Percentiles rank a stretch among this genome's conserved stretches.
Conservation (phyloP, 2,113 vertebrate species). For the Typhlomys cinereus region DNA sequence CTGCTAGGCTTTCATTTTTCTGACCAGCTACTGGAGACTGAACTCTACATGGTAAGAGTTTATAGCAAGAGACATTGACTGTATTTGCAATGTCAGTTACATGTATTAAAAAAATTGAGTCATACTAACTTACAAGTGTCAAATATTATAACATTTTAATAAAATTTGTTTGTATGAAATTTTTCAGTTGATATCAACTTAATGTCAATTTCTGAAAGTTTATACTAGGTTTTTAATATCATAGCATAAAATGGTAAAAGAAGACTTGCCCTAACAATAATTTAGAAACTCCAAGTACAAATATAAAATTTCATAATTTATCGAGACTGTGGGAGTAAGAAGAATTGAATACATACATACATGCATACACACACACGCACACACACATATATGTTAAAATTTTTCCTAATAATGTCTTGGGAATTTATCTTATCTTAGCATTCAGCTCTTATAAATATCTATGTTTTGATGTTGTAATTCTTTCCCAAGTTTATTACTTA, state of each 20-base stretch:
- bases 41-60: neutral
- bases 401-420: neutral
- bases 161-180: slow-evolving; percentile 16
- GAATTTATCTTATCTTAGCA: neutral
- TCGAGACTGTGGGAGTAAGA: neutral
- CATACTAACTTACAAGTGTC: neutral
- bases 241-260: slow-evolving; percentile 26
- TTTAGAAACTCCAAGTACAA: neutral
- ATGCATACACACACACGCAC: no score
- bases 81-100: neutral
- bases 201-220: slow-evolving; percentile 25
- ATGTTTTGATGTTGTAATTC: neutral
- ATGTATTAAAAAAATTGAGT: neutral
- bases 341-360: neutral
- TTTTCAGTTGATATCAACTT: neutral
- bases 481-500: slow-evolving; percentile 52
- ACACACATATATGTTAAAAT: neutral
- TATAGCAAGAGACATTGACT: neutral
- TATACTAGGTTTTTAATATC: neutral
- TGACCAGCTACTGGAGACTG: neutral
- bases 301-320: slow-evolving; percentile 1
- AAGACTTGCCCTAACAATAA: slow-evolving; percentile 3
- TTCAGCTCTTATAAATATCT: slow-evolving; percentile 39
- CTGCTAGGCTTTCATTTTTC: neutral
- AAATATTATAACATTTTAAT: slow-evolving; percentile 3